A percentile compares a stretch with the other conserved stretches of the same genome.
Conservation (phyloP, 2,113 vertebrate species). For the Cryptomyrus ogoouensis region DNA sequence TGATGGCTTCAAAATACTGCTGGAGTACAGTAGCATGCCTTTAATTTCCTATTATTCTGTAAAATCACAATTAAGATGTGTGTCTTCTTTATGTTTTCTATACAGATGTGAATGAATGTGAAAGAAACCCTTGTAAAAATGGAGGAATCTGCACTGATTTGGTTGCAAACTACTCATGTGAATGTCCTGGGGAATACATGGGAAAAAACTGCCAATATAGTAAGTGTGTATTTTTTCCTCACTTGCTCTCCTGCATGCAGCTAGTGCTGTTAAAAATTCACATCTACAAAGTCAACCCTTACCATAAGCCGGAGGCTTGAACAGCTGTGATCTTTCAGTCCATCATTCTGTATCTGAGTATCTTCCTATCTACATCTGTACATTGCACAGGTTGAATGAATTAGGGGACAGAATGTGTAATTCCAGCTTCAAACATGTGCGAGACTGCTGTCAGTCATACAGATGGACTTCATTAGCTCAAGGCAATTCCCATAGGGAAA, state of each 20-base stretch:
- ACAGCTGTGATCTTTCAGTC: not conserved
- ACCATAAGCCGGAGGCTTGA: not conserved
- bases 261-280: not conserved
- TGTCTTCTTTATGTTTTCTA: slow-evolving; percentile 28
- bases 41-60: slow-evolving; percentile 17
- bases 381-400: not conserved
- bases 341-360: not conserved
- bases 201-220: slow-evolving; percentile 94
- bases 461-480: not conserved
- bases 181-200: slow-evolving; percentile 97
- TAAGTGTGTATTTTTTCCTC: slow-evolving; percentile 60
- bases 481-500: not conserved
- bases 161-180: slow-evolving; percentile 94
- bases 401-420: not conserved
- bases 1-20: not conserved
- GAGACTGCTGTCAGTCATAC: not conserved
- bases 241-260: not conserved
- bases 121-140: slow-evolving; percentile 79
- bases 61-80: slow-evolving; percentile 35
- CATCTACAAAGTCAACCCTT: not conserved
- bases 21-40: not conserved
- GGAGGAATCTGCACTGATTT: slow-evolving; percentile 92
- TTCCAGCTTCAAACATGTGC: not conserved
- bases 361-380: not conserved
- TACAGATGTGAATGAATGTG: slow-evolving; percentile 68